Base-by-base conservation (phyloP, 2,888 invertebrate genomes). In the Tillus elongatus region DNA sequence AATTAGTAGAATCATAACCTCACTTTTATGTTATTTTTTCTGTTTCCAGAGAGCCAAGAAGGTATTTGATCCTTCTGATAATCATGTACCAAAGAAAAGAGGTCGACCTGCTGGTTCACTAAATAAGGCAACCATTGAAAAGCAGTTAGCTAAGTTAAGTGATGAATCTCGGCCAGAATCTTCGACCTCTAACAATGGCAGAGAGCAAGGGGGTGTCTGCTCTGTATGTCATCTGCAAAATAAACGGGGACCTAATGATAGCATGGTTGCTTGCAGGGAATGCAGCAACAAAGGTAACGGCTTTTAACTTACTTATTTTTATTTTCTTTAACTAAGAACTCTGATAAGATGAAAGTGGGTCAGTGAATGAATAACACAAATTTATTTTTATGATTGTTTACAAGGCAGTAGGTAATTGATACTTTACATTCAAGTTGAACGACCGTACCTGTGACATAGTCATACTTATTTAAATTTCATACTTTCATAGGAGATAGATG, bases 41-140 rank as follows among this genome's bases (percentile, higher is more conserved):
- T n/a, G n/a, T n/a, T n/a, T n/a, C n/a, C n/a, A 75, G 77, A 78
- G 84, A 70, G 86, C 85, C 0, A 86, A 84, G 57, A 82, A 82
- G 58, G 86, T 88, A 0, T 88, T 87, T 57, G 87, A 88, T 64
- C 88, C 88, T 2, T 87, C 87, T 0, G 86, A 87, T 53, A 82
- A 81, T 47, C 82, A 85, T 62, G 66, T 83, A 24, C 84, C 86
- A 6, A 75, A 77, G 55, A 81, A 80, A 63, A 67, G 82, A 40
- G 82, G 82, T 1, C 70, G 81, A 32, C 78, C 79, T 8, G 68
- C 75, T 2, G 77, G 77, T 3, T 74, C 74, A 9, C 62, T 77
- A 8, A 77, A 76, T 51, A 77, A 75, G 57, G 66, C 71, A 29
- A 72, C 74, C 2, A 66, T 74, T 2, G 74, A 75, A 49, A 74